Evolutionary conservation across 2,888 invertebrate genomes (phyloP), one percentile per base, ranked within the genome.

Genomic region (Psococerastis gibbosa): DNA sequence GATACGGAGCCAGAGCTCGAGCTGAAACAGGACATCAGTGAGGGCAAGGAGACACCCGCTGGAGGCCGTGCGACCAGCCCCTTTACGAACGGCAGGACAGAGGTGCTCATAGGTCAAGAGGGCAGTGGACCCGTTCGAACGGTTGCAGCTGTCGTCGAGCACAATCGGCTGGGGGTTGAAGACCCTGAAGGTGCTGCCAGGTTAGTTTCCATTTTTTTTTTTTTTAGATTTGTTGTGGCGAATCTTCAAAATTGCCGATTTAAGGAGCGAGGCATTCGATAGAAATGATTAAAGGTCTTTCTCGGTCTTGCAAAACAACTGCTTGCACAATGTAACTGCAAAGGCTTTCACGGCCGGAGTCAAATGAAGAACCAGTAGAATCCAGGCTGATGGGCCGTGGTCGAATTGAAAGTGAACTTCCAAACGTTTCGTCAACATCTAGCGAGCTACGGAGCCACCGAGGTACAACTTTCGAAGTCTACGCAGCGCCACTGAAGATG

Each of bases 11-110:
- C 43, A n/a, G 43, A 43, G 35, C 22, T 43, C 20, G 43, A 43
- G 22, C 35, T 43, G 16, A 43, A 33, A 16, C 43, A 43, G 33
- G 47, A 48, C 46, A 13, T 48, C 43, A 34, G 42, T 35, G 44
- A 43, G 15, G 44, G 42, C 32, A 45, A 47, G 20, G 49, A 52
- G 54, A 50, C 54, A 55, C 43, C 42, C 50, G 31, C 51, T 46
- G 47, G 52, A 46, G 53, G 59, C 45, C 60, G 69, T 49, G 63
- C 68, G 23, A 69, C 69, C 50, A 70, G 70, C 52, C 71, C 71
- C 34, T 71, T 59, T 67, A 68, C 56, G 51, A 80, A 80, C 73
- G 80, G 81, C 42, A 66, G 78, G 51, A 77, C 77, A 55, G 81
- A 81, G 62, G 71, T 78, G 55, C 66, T 80, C 58, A 70, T 81